Conservation (phyloP, 2,797 vertebrate species). For the Mionectes olivaceus region DNA sequence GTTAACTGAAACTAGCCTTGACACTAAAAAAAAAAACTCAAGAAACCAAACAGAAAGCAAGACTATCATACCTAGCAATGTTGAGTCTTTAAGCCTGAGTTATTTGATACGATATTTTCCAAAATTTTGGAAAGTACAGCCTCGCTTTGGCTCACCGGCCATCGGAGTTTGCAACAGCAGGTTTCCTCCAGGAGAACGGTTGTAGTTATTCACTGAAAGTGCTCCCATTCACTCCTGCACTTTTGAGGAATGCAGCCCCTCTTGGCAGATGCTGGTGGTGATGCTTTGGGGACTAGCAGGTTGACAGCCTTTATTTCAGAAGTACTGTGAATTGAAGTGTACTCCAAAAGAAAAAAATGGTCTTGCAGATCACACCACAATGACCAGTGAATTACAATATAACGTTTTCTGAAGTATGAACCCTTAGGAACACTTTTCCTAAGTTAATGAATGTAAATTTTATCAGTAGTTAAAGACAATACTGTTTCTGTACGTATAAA, state of each 20-base stretch:
- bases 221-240: rapidly evolving
- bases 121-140: background rate
- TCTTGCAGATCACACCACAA: background rate
- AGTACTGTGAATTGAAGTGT: background rate
- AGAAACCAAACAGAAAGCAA: background rate
- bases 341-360: background rate
- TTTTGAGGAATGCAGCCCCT: background rate
- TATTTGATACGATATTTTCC: background rate
- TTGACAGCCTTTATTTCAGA: background rate
- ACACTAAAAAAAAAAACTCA: background rate
- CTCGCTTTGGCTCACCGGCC: background rate
- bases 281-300: background rate
- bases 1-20: background rate
- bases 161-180: rapidly evolving
- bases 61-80: background rate
- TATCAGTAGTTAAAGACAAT: background rate
- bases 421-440: background rate
- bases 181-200: background rate
- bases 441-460: background rate
- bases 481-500: background rate
- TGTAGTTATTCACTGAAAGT: background rate
- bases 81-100: background rate
- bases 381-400: background rate
- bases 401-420: background rate
- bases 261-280: background rate